Conservation (phyloP, 2,797 vertebrate species). For the Valencia hispanica region DNA sequence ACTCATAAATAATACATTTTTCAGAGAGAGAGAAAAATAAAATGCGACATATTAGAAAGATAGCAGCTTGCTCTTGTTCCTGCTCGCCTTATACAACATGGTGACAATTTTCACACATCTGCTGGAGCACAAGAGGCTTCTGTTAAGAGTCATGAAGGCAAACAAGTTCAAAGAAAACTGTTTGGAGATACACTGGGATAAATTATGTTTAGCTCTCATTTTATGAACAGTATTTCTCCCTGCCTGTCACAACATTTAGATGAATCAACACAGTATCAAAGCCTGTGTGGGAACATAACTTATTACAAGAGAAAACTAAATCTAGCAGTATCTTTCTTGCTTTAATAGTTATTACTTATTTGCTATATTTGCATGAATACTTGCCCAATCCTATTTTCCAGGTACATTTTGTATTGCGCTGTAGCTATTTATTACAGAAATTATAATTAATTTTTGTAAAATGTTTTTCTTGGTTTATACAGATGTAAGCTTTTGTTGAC, state of each 20-base stretch:
- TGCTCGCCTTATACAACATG: conserved; percentile 43
- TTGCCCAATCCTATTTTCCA: background rate
- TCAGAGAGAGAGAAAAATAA: conserved; percentile 50
- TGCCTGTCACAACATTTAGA: conserved; percentile 24
- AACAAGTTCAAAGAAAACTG: conserved; percentile 38
- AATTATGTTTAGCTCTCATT: conserved; percentile 42
- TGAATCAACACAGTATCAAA: conserved; percentile 35
- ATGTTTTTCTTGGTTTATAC: background rate
- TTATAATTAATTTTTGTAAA: background rate
- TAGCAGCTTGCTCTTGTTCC: conserved; percentile 66
- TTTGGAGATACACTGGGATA: conserved; percentile 29
- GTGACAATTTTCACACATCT: conserved; percentile 66
- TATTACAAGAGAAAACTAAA: conserved; percentile 21
- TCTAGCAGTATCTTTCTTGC: background rate
- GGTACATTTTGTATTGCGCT: background rate
- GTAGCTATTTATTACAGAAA: background rate
- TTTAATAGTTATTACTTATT: conserved; percentile 1
- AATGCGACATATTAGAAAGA: conserved; percentile 64
- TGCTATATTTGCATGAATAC: background rate
- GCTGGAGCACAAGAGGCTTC: conserved; percentile 47
- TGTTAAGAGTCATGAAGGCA: conserved; percentile 48
- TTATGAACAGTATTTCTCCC: conserved; percentile 14
- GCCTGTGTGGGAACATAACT: conserved; percentile 10
- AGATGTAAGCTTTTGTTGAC: background rate
- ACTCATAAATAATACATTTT: conserved; percentile 70